These are phyloP conservation scores for Eidolon helvum DNA, from an alignment of 2,113 vertebrate species.

Conservation along the genomic window DNA sequence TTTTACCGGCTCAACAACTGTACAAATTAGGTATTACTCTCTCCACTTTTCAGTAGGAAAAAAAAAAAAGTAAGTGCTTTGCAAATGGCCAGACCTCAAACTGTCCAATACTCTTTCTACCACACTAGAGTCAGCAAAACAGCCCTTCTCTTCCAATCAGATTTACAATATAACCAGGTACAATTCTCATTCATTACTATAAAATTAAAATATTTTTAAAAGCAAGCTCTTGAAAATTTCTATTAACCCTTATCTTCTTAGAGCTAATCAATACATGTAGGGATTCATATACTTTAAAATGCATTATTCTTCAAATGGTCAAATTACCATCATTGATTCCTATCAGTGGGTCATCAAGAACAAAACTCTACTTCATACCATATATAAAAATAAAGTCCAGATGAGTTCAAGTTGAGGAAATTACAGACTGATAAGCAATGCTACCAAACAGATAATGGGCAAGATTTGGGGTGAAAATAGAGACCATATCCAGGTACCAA, in stretches of 20 bases:
- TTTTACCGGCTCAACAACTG: background rate
- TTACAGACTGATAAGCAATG: background rate
- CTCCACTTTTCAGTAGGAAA: background rate
- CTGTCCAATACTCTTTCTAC: background rate
- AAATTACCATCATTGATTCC: background rate
- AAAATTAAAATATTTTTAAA: slow-evolving; percentile 44
- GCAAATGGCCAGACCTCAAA: background rate
- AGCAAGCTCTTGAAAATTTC: background rate
- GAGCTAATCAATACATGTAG: background rate
- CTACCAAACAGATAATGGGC: background rate
- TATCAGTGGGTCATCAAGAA: background rate
- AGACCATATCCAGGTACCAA: background rate
- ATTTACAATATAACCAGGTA: background rate
- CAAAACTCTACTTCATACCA: background rate
- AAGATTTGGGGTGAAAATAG: background rate
- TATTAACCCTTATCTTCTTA: background rate
- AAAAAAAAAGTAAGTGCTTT: background rate
- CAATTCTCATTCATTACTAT: slow-evolving; percentile 10
- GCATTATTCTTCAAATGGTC: background rate
- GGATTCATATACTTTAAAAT: background rate
- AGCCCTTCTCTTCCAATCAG: slow-evolving; percentile 10
- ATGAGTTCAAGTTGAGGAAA: background rate
- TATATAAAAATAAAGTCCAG: background rate
- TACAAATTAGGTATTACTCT: background rate
- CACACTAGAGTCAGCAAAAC: background rate